These are phyloP conservation scores for Scaeva pyrastri DNA, from an alignment of 2,888 invertebrate species.

Conservation along the genomic window DNA sequence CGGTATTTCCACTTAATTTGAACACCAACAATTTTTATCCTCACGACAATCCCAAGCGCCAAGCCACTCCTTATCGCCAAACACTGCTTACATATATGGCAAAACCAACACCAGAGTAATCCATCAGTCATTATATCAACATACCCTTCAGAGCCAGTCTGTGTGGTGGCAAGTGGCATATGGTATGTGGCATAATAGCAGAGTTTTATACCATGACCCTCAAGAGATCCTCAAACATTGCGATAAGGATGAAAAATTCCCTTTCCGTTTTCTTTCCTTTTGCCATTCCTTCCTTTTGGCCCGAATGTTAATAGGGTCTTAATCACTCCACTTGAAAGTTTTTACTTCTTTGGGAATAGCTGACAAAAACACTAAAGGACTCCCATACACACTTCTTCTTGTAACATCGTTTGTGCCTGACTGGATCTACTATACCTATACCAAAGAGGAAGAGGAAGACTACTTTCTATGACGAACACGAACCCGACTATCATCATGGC, in stretches of 20 bases:
- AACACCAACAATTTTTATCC: neutral
- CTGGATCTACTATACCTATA: neutral
- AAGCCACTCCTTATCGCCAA: slow-evolving; percentile 19
- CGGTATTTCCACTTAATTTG: neutral
- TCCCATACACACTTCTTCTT: neutral
- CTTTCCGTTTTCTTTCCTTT: slow-evolving; percentile 7
- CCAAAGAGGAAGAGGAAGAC: neutral
- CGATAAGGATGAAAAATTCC: slow-evolving; percentile 72
- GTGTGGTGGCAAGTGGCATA: slow-evolving; percentile 15
- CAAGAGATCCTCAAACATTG: slow-evolving; percentile 61
- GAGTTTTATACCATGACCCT: slow-evolving; percentile 59
- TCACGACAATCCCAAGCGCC: neutral
- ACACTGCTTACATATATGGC: neutral
- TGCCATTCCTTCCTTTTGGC: no score
- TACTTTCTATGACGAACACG: slow-evolving; percentile 46
- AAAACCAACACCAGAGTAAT: slow-evolving; percentile 3
- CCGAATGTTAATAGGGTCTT: slow-evolving; percentile 69
- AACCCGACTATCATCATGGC: slow-evolving; percentile 36
- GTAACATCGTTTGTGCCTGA: slow-evolving; percentile 31
- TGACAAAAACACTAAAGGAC: slow-evolving; percentile 35
- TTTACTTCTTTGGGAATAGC: slow-evolving; percentile 41
- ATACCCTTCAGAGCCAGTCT: slow-evolving; percentile 28
- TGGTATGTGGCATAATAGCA: slow-evolving; percentile 29
- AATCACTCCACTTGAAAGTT: slow-evolving; percentile 73
- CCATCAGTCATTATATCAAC: slow-evolving; percentile 57